phyloP scores from a whole-genome alignment of 1,140 invertebrate species.

The Hycleus cichorii region DNA sequence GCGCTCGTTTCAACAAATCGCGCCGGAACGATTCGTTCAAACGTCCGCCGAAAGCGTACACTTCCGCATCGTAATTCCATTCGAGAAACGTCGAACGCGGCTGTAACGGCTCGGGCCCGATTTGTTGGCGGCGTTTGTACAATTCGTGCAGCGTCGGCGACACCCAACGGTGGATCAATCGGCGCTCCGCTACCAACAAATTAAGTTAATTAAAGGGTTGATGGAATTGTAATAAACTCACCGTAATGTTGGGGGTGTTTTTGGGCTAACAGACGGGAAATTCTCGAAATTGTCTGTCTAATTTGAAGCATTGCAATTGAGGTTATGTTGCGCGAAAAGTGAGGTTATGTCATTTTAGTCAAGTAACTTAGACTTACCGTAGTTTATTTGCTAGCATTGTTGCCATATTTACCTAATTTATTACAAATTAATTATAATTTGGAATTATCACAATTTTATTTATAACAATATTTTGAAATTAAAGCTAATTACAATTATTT shows the following conservation, averaged over 20 bases:
- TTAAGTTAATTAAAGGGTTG: background rate
- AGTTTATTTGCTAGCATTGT: too few species aligned
- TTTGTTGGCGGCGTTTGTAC: constrained; percentile 39
- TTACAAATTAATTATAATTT: too few species aligned
- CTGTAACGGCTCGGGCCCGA: constrained; percentile 34
- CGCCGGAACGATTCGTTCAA: constrained; percentile 77
- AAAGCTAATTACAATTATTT: too few species aligned
- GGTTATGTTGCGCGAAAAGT: too few species aligned
- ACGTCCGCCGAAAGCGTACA: constrained; percentile 80
- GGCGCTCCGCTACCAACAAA: background rate
- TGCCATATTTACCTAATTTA: too few species aligned
- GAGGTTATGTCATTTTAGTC: too few species aligned
- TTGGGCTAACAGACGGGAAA: too few species aligned
- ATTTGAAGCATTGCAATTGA: background rate
- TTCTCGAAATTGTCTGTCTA: too few species aligned
- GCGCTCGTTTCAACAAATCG: constrained; percentile 62
- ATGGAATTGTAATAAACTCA: background rate
- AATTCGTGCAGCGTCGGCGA: constrained; percentile 47
- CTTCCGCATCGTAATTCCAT: constrained; percentile 84
- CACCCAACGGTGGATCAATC: constrained; percentile 47
- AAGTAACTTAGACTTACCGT: too few species aligned
- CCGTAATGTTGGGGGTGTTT: too few species aligned
- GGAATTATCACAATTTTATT: too few species aligned
- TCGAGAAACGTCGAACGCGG: constrained; percentile 60
- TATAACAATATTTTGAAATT: too few species aligned